These are phyloP conservation scores for Drosophila orosa DNA, from an alignment of 1,140 invertebrate species.

Conservation along the genomic window DNA sequence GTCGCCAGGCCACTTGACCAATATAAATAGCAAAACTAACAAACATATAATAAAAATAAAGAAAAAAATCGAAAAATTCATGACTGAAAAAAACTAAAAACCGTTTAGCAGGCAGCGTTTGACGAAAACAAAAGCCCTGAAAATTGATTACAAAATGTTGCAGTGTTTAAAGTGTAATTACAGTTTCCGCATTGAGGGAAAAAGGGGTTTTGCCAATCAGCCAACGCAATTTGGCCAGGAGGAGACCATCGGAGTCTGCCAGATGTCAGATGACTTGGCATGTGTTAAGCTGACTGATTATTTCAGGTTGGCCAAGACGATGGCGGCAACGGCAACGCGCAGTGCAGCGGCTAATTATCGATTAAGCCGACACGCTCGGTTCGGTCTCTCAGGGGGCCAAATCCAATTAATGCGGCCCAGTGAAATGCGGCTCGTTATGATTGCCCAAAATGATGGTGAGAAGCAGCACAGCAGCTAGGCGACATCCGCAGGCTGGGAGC, in stretches of 20 bases:
- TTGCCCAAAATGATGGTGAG: conserved; percentile 46
- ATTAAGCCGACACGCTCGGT: conserved; percentile 66
- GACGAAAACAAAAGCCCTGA: conserved; percentile 46
- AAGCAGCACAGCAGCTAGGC: background rate
- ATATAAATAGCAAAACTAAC: conserved; percentile 67
- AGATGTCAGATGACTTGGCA: conserved; percentile 49
- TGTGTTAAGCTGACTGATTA: conserved; percentile 47
- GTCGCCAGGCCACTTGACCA: conserved; percentile 70
- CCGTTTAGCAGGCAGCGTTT: conserved; percentile 52
- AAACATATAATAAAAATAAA: conserved; percentile 16
- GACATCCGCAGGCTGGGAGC: conserved; percentile 4
- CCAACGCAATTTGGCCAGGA: conserved; percentile 21
- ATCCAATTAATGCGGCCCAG: conserved; percentile 63
- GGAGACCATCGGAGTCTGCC: conserved; percentile 4
- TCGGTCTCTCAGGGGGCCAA: conserved; percentile 39
- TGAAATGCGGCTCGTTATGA: conserved; percentile 56
- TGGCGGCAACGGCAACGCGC: conserved; percentile 12
- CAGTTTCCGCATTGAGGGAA: conserved; percentile 70
- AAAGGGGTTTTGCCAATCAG: conserved; percentile 52
- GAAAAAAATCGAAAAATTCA: conserved; percentile 32
- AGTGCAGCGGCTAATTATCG: conserved; percentile 68
- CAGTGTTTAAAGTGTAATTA: conserved; percentile 70
- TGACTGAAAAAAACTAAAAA: conserved; percentile 50
- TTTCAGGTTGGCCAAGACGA: conserved; percentile 46
- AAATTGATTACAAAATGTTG: conserved; percentile 76